Conservation (phyloP, 1,140 invertebrate species). For the Vanessa tameamea region DNA sequence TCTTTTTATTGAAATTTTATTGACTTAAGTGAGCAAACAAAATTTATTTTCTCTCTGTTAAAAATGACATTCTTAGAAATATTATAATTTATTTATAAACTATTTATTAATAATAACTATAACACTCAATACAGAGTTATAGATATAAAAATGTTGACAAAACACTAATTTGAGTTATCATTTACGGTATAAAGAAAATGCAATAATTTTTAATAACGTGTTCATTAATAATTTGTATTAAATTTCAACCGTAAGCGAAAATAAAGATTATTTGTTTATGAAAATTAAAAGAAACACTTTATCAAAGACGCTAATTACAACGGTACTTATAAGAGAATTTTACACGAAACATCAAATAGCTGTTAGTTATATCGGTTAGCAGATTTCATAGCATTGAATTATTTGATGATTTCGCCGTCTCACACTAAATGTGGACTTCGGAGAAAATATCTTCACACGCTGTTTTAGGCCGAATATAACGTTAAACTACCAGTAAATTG, state of each 20-base stretch:
- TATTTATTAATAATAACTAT: not conserved
- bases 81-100: not conserved
- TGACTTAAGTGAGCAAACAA: not conserved
- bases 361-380: not conserved
- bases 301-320: not conserved
- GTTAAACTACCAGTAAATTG: constrained; percentile 31
- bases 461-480: not conserved
- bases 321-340: not conserved
- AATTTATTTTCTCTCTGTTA: not conserved
- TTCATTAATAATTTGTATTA: no score
- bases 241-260: no score
- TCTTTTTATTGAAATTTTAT: not conserved
- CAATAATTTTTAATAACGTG: no score
- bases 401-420: not conserved
- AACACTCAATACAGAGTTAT: not conserved
- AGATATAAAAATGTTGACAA: no score
- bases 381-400: not conserved
- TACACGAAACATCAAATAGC: constrained; percentile 15
- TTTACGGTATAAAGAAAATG: no score
- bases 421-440: not conserved
- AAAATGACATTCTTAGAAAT: not conserved
- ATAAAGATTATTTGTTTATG: no score
- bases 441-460: not conserved
- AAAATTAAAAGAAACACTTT: no score
- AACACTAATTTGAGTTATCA: no score